Evolutionary conservation across 1,140 invertebrate species (phyloP).

Genomic region (Solen grandis): DNA sequence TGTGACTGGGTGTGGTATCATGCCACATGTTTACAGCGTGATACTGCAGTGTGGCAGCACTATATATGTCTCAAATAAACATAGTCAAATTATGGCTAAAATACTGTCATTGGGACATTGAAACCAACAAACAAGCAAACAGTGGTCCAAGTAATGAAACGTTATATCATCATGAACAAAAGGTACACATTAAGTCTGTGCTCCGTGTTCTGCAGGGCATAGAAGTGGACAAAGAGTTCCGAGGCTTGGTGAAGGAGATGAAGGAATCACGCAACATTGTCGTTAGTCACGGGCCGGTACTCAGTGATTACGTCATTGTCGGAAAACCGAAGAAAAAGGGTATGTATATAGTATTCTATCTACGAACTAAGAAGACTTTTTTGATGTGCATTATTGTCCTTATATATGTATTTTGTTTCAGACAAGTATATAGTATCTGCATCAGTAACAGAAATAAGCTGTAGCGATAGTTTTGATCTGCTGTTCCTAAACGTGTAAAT

Average conservation of each 20-base stretch:
- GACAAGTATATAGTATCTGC: not conserved
- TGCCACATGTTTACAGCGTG: too few relatives aligned
- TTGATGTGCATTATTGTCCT: not conserved
- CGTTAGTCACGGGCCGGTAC: slow-evolving; percentile 45
- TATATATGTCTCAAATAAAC: too few relatives aligned
- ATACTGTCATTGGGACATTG: too few relatives aligned
- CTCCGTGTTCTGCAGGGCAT: slow-evolving; percentile 44
- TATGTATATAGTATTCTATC: slow-evolving; percentile 10
- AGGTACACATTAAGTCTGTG: too few relatives aligned
- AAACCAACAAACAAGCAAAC: too few relatives aligned
- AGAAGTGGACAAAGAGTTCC: slow-evolving; percentile 67
- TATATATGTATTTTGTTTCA: not conserved
- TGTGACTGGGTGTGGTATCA: too few relatives aligned
- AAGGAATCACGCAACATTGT: slow-evolving; percentile 29
- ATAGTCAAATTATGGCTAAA: too few relatives aligned
- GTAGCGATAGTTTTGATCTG: not conserved
- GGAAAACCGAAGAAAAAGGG: slow-evolving; percentile 43
- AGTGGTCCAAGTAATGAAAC: too few relatives aligned
- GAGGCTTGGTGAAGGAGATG: slow-evolving; percentile 46
- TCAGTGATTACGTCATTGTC: slow-evolving; percentile 60
- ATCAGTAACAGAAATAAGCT: not conserved
- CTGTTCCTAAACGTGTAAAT: not conserved
- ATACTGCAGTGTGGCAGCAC: too few relatives aligned
- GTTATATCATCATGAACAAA: too few relatives aligned
- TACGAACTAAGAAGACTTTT: not conserved